Conservation (phyloP, 1,140 invertebrate species). For the Cydia splendana region DNA sequence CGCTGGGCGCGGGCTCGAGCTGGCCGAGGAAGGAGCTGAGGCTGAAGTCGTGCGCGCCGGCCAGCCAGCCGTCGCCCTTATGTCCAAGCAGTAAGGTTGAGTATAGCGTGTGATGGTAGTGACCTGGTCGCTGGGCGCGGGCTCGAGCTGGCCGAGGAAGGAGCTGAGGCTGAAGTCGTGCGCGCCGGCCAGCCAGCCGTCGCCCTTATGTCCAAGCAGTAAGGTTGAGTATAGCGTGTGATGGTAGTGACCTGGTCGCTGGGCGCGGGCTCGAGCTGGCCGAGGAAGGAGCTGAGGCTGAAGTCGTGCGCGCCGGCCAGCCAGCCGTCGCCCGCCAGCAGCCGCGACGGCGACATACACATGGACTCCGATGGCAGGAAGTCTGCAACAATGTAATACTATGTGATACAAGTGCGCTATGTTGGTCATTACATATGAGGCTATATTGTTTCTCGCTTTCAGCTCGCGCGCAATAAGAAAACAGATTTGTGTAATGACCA, state of each 20-base stretch:
- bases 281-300: conserved; percentile 89
- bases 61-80: conserved; percentile 87
- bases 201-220: conserved; percentile 66
- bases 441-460: too few relatives aligned
- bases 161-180: conserved; percentile 91
- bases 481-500: too few relatives aligned
- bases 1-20: conserved; percentile 79
- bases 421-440: too few relatives aligned
- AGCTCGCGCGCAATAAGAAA: too few relatives aligned
- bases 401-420: too few relatives aligned
- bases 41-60: conserved; percentile 89
- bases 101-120: too few relatives aligned
- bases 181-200: conserved; percentile 89
- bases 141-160: conserved; percentile 88
- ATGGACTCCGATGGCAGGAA: conserved; percentile 70
- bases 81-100: too few relatives aligned
- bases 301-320: conserved; percentile 89
- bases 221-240: too few relatives aligned
- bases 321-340: conserved; percentile 90
- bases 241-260: conserved; percentile 35
- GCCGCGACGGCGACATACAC: conserved; percentile 84
- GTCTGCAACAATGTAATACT: conserved; percentile 44
- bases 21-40: conserved; percentile 90
- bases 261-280: conserved; percentile 83
- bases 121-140: conserved; percentile 45